A percentile compares a stretch with the other conserved stretches of the same genome.
These are phyloP conservation scores for Amaurobius ferox DNA, from an alignment of 2,888 invertebrate genomes.

Conservation along the genomic window DNA sequence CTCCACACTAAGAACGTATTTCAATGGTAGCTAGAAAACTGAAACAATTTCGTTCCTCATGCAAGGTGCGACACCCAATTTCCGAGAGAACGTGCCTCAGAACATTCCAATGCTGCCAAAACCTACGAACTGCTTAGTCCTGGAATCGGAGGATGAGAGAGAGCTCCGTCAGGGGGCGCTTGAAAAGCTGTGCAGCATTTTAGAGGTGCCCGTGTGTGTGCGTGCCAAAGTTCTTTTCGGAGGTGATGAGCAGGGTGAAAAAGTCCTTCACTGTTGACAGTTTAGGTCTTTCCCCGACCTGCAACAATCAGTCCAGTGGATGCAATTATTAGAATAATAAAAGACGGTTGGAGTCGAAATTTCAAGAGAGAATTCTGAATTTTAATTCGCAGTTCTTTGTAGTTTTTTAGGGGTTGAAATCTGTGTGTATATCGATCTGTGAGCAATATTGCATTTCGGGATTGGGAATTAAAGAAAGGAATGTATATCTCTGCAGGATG, in stretches of 20 bases:
- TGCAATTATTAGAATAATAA: neutral
- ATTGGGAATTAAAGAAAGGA: too few species aligned
- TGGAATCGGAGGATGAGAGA: neutral
- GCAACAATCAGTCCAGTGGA: neutral
- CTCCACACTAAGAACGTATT: too few species aligned
- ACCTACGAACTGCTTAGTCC: neutral
- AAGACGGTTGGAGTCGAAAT: neutral
- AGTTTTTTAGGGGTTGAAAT: too few species aligned
- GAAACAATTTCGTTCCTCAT: neutral
- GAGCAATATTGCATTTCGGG: too few species aligned
- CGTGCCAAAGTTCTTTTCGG: neutral
- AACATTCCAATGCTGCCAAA: conserved; percentile 6
- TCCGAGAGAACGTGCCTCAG: neutral
- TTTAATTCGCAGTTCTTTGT: neutral
- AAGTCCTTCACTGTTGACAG: neutral
- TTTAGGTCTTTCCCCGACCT: neutral
- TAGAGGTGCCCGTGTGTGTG: neutral
- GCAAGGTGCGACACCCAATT: neutral
- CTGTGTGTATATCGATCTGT: too few species aligned
- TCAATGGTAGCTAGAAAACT: neutral
- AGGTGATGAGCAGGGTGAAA: neutral
- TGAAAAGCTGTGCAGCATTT: conserved; percentile 37
- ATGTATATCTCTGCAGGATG: too few species aligned
- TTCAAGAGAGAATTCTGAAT: neutral
- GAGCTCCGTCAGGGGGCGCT: conserved; percentile 29